A percentile compares a stretch with the other conserved stretches of the same genome.
phyloP scores from a whole-genome alignment of 2,888 invertebrate species.

The Xestia c-nigrum region DNA sequence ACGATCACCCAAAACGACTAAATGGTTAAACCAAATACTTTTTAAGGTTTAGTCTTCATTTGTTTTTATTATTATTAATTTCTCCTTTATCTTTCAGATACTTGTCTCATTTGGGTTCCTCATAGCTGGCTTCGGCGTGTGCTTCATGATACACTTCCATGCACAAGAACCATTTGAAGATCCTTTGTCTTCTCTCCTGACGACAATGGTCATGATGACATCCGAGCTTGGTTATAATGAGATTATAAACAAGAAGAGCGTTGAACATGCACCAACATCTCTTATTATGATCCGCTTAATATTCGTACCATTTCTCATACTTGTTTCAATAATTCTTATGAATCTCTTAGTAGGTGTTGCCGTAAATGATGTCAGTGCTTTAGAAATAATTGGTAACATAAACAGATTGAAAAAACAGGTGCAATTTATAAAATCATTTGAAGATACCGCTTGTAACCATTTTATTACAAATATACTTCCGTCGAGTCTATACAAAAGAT shows the following conservation, averaged over 20 bases:
- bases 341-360: constrained; percentile 90
- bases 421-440: constrained; percentile 80
- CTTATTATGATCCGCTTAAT: constrained; percentile 83
- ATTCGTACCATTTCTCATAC: constrained; percentile 87
- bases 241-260: constrained; percentile 82
- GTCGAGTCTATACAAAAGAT: constrained; percentile 19
- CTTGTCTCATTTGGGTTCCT: neutral
- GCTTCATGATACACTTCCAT: neutral
- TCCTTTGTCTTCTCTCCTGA: neutral
- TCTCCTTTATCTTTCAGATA: neutral
- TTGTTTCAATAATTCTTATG: constrained; percentile 90
- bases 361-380: constrained; percentile 89
- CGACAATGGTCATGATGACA: neutral
- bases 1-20: too few relatives aligned
- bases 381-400: constrained; percentile 89
- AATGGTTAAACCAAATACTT: too few relatives aligned
- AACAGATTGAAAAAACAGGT: constrained; percentile 89
- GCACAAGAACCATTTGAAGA: neutral
- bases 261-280: constrained; percentile 75
- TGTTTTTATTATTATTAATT: too few relatives aligned
- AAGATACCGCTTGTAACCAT: constrained; percentile 54
- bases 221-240: neutral
- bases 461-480: constrained; percentile 55
- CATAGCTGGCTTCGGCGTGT: neutral
- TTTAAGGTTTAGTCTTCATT: too few relatives aligned